Conservation (phyloP, 2,113 vertebrate genomes). For the Tyrannus savana region DNA sequence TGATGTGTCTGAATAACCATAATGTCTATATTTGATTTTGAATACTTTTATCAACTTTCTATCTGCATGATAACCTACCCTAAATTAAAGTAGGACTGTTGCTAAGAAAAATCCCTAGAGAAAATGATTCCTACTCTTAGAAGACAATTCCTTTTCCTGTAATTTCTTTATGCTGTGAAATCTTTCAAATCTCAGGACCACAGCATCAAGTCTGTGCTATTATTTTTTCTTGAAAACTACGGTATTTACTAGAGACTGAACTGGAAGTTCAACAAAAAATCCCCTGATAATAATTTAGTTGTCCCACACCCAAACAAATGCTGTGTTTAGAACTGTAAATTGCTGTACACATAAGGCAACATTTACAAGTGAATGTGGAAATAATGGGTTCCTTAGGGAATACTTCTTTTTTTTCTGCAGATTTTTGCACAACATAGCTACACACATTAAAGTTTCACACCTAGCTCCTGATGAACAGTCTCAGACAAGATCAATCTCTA, state of each 20-base stretch:
- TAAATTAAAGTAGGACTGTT: background rate
- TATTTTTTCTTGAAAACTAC: background rate
- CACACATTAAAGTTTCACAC: background rate
- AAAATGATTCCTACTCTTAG: background rate
- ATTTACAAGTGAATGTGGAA: background rate
- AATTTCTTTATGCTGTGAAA: background rate
- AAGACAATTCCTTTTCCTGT: background rate
- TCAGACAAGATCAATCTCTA: background rate
- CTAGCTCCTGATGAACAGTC: background rate
- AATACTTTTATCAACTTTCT: background rate
- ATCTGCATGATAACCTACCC: background rate
- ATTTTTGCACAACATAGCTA: background rate
- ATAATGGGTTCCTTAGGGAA: background rate
- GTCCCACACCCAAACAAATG: background rate
- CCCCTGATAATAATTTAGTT: background rate
- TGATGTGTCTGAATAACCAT: background rate
- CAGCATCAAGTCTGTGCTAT: background rate
- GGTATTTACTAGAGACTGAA: background rate
- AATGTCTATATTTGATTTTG: background rate
- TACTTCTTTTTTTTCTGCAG: background rate
- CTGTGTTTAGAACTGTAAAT: background rate
- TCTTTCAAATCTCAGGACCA: background rate
- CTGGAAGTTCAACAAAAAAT: background rate
- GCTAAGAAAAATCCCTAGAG: background rate
- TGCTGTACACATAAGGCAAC: background rate